A percentile compares a stretch with the other conserved stretches of the same genome.
phyloP scores from a whole-genome alignment of 2,797 vertebrate genomes.

The Eulemur rubriventer region DNA sequence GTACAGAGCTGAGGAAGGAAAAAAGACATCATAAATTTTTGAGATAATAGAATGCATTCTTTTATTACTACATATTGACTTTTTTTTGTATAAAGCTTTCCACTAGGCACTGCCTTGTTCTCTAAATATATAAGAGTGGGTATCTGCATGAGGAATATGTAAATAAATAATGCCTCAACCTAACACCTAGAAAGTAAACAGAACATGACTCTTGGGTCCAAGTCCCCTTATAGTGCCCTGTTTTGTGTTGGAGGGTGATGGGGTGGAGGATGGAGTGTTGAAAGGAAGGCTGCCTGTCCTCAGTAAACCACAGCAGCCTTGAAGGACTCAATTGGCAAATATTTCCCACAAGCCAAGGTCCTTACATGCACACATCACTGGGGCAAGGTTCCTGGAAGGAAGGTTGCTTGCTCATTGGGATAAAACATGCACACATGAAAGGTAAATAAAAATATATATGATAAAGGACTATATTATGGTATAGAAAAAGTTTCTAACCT shows the following conservation, averaged over 20 bases:
- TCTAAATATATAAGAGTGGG: neutral
- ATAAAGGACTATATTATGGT: neutral
- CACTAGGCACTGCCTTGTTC: neutral
- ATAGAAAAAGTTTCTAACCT: constrained; percentile 2
- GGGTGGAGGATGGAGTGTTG: neutral
- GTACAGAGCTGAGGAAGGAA: neutral
- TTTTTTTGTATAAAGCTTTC: neutral
- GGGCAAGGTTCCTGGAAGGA: neutral
- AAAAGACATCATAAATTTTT: neutral
- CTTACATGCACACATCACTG: neutral
- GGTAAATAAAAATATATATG: neutral
- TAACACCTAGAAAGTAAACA: constrained; percentile 26
- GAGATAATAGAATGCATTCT: neutral
- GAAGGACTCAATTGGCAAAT: neutral
- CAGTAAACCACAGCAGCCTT: neutral
- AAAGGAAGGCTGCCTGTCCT: neutral
- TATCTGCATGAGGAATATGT: constrained; percentile 21
- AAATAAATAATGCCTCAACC: neutral
- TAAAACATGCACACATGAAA: neutral
- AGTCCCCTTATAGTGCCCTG: neutral
- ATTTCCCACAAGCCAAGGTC: neutral
- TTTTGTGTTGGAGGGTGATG: neutral
- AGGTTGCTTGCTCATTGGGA: neutral
- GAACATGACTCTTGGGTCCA: neutral
- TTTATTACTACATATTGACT: neutral